Evolutionary conservation across 2,113 vertebrate species (phyloP).

Genomic region (Chrysochloris asiatica): DNA sequence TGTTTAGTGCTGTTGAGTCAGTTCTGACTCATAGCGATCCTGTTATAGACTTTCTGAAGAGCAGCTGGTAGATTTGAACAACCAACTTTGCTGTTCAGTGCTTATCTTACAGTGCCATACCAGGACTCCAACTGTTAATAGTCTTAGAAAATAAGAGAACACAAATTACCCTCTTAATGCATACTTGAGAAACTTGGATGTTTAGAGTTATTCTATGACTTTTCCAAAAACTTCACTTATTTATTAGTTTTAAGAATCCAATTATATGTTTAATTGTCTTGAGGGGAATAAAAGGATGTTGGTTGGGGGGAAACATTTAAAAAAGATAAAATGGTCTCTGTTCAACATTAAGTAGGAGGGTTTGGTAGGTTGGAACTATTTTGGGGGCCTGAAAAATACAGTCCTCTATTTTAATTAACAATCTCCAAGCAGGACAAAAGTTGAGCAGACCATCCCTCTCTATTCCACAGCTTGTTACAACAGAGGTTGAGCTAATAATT

Average conservation of each 20-base stretch:
- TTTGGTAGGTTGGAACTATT: neutral
- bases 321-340: conserved; percentile 1
- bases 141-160: conserved; percentile 38
- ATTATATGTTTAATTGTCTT: conserved; percentile 31
- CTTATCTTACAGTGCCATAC: no score
- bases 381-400: conserved; percentile 11
- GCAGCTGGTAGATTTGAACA: no score
- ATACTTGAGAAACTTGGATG: conserved; percentile 21
- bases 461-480: neutral
- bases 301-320: neutral
- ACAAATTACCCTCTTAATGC: neutral
- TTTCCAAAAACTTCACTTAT: conserved; percentile 33
- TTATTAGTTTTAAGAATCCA: conserved; percentile 40
- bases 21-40: no score
- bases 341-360: neutral
- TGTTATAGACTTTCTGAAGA: no score
- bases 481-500: conserved; percentile 27
- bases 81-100: no score
- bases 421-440: neutral
- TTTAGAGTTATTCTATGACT: neutral
- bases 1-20: no score
- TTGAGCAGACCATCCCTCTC: conserved; percentile 12
- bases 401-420: conserved; percentile 14
- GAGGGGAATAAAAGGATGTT: neutral
- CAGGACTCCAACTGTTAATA: no score